phyloP scores from a whole-genome alignment of 2,797 vertebrate species.

The Tapera naevia region DNA sequence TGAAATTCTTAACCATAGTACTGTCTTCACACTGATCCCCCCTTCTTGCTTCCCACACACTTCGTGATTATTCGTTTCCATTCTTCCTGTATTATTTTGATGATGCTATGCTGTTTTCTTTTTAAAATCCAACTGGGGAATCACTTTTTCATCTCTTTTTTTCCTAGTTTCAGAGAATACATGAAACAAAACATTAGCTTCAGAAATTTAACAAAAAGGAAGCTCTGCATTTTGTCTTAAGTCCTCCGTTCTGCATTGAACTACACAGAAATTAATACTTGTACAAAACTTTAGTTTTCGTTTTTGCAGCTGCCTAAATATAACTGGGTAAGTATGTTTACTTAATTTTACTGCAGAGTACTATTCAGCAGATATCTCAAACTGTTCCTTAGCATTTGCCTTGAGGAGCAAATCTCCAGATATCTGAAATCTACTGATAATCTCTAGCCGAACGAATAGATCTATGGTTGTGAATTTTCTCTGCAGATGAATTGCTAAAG shows the following conservation, averaged over 20 bases:
- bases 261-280: background rate
- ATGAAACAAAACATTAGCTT: background rate
- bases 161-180: background rate
- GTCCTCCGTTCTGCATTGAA: background rate
- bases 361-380: background rate
- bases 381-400: slow-evolving; percentile 14
- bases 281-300: background rate
- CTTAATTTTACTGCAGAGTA: slow-evolving; percentile 22
- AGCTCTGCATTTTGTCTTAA: background rate
- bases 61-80: background rate
- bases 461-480: slow-evolving; percentile 11
- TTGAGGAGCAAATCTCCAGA: slow-evolving; percentile 16
- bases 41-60: background rate
- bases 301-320: slow-evolving; percentile 7
- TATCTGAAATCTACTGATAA: slow-evolving; percentile 53
- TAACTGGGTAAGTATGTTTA: background rate
- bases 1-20: background rate
- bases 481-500: slow-evolving; percentile 6
- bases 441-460: slow-evolving; percentile 32
- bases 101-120: background rate
- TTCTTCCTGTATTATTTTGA: background rate
- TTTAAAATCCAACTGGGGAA: background rate
- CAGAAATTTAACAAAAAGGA: background rate
- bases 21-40: background rate
- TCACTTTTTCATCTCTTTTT: background rate